phyloP scores from a whole-genome alignment of 2,797 vertebrate genomes.

The Leucoraja ocellata region DNA sequence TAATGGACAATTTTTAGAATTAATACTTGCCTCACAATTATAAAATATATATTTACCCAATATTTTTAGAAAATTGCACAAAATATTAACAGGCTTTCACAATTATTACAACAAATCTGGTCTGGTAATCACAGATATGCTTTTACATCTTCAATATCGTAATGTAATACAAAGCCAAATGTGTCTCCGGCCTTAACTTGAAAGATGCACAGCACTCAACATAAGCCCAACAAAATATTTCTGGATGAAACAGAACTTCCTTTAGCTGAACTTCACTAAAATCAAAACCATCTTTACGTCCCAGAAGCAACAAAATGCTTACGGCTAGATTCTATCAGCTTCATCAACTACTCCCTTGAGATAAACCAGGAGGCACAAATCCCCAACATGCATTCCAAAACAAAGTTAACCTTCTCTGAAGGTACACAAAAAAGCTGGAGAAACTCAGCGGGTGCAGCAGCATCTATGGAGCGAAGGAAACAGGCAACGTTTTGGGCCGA shows the following conservation, averaged over 20 bases:
- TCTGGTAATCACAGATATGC: not conserved
- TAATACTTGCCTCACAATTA: not conserved
- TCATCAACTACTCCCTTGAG: not conserved
- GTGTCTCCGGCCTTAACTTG: not conserved
- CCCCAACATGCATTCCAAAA: not conserved
- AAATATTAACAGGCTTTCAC: not conserved
- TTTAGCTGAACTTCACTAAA: not conserved
- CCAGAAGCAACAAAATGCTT: not conserved
- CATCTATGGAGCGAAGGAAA: too few relatives aligned
- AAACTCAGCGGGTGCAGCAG: too few relatives aligned
- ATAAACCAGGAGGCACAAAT: not conserved
- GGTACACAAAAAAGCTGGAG: too few relatives aligned
- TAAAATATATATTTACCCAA: not conserved
- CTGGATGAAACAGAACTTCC: not conserved
- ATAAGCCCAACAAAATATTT: not conserved
- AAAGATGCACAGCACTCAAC: not conserved
- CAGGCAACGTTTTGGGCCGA: too few relatives aligned
- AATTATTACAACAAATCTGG: not conserved
- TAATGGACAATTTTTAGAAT: not conserved
- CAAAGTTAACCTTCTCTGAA: not conserved
- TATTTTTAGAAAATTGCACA: not conserved
- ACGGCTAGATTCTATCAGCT: not conserved
- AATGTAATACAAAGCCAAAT: not conserved
- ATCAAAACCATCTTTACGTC: not conserved
- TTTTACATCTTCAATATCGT: not conserved